Evolutionary conservation across 2,797 vertebrate species (phyloP).

Genomic region (Cossypha polioptera): DNA sequence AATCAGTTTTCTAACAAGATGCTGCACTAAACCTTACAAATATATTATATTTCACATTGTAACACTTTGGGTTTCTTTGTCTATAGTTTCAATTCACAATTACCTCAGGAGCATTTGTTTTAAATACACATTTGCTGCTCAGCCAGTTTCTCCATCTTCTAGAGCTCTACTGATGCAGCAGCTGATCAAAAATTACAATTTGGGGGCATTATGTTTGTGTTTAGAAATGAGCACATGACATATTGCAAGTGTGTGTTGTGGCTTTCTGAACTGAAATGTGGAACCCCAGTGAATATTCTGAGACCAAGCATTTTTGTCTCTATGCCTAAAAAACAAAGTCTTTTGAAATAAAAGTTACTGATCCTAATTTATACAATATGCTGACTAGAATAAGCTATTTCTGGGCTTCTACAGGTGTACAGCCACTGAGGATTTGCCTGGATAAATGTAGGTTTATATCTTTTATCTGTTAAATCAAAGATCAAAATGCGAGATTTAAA

Average conservation of each 20-base stretch:
- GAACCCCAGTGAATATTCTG: not conserved
- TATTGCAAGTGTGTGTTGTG: not conserved
- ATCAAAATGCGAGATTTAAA: slow-evolving; percentile 32
- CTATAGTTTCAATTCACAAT: not conserved
- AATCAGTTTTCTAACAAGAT: not conserved
- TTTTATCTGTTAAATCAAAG: slow-evolving; percentile 56
- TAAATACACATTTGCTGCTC: not conserved
- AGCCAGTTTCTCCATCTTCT: not conserved
- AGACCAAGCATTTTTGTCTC: not conserved
- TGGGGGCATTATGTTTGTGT: not conserved
- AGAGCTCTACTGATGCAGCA: not conserved
- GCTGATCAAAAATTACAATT: not conserved
- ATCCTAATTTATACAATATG: not conserved
- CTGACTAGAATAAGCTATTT: not conserved
- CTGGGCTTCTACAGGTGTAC: not conserved
- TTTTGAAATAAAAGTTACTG: not conserved
- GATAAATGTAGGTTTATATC: slow-evolving; percentile 8
- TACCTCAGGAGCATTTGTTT: not conserved
- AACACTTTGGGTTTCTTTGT: not conserved
- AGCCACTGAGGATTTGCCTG: not conserved
- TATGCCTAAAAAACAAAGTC: accelerated
- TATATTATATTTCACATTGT: not conserved
- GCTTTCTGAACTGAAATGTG: not conserved
- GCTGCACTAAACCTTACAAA: not conserved
- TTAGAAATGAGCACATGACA: not conserved